Base-by-base conservation (phyloP, 1,140 invertebrate species). In the Pissodes strobi region DNA sequence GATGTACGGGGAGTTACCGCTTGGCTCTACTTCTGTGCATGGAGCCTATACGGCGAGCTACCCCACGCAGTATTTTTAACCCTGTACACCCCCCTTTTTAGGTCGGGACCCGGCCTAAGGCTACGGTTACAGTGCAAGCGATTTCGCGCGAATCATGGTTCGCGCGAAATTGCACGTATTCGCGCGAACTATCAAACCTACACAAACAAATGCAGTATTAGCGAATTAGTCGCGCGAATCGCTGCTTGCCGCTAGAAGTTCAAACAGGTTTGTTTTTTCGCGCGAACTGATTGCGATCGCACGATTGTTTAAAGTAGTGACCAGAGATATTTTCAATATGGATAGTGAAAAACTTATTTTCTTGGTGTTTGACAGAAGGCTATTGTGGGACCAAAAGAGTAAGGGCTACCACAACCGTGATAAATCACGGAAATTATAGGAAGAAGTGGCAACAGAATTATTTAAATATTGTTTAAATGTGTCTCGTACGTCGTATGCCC, bases 251-350 rank as follows among this genome's bases (percentile, higher is more conserved):
- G 53, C 37, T 43, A 56, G 37, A 43, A 41, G 53, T 56, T 56
- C 53, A 56, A 56, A 56, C 53, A 45, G 37, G 53, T 43, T 56
- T 56, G 53, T 56, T 56, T 56, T 39, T 49, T 43, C 49, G 49
- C 49, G 49, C 49, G 49, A 52, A 52, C 27, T 22, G 49, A 52
- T 12, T 25, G 49, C 25, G 49, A 27, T 30, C 19, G 25, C 21
- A 12, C 25, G 25, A 52, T 52, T 52, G 19, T 52, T 52, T 21
- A 25, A 52, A 30, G 19, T 52, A 15, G n/a, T 52, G 13, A 52
- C 21, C 19, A 30, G 49, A 52, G 49, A 52, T 52, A 25, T 22
- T 52, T 52, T 25, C 25, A 19, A n/a, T n/a, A n/a, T n/a, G n/a
- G n/a, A n/a, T n/a, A n/a, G n/a, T n/a, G n/a, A n/a, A n/a, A n/a